These are phyloP conservation scores for Eumerus sabulonum DNA, from an alignment of 2,888 invertebrate species.

Conservation along the genomic window DNA sequence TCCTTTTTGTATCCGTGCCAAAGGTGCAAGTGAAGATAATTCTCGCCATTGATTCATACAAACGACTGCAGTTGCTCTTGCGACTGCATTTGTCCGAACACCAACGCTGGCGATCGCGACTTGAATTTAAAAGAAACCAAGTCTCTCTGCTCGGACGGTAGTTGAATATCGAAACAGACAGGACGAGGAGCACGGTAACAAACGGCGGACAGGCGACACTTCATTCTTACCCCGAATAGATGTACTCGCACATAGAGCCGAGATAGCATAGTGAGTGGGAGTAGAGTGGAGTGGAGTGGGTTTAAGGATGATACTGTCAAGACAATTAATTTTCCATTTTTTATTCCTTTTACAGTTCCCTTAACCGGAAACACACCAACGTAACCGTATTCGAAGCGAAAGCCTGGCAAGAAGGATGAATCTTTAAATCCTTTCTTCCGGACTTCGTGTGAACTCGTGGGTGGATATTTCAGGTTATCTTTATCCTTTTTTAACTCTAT, in stretches of 20 bases:
- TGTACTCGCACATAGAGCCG: conserved; percentile 1
- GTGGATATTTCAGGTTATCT: not conserved
- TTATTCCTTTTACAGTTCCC: not conserved
- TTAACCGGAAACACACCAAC: conserved; percentile 24
- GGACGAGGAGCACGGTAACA: conserved; percentile 41
- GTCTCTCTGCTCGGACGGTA: not conserved
- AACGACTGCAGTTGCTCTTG: conserved; percentile 27
- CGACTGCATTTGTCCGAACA: conserved; percentile 5
- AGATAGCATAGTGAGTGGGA: not conserved
- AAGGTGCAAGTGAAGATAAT: conserved; percentile 60
- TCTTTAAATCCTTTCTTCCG: conserved; percentile 56
- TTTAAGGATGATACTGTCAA: conserved; percentile 59
- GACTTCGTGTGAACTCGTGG: conserved; percentile 45
- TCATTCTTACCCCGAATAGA: conserved; percentile 43
- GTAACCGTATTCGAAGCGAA: not conserved
- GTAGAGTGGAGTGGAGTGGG: conserved; percentile 25
- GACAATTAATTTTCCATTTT: conserved; percentile 66
- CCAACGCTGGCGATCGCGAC: conserved; percentile 27
- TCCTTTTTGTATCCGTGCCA: conserved; percentile 36
- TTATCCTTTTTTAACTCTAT: conserved; percentile 35
- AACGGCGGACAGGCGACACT: conserved; percentile 64
- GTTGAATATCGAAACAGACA: conserved; percentile 25
- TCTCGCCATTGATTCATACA: conserved; percentile 57
- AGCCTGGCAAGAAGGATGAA: conserved; percentile 33
- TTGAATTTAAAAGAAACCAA: conserved; percentile 57